Conservation (phyloP, 2,888 invertebrate species). For the Pilophorus perplexus region DNA sequence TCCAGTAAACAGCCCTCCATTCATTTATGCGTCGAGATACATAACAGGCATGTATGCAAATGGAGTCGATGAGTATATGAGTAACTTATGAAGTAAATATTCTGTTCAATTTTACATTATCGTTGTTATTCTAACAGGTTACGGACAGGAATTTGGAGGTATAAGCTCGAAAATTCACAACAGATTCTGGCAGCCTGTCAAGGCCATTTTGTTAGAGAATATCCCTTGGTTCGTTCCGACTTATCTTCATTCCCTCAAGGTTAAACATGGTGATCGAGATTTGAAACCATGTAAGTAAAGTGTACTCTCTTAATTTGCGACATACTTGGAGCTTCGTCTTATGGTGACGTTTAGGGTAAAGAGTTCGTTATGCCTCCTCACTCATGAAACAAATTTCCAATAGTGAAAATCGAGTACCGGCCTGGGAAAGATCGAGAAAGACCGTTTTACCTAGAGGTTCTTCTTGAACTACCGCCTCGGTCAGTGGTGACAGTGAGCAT, state of each 20-base stretch:
- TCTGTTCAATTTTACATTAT: neutral
- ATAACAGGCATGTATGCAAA: slow-evolving; percentile 64
- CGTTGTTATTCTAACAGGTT: slow-evolving; percentile 59
- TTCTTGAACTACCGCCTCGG: slow-evolving; percentile 73
- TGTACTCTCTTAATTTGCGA: neutral
- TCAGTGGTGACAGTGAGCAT: slow-evolving; percentile 78
- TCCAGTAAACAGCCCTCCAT: slow-evolving; percentile 62
- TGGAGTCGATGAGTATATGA: too few species aligned
- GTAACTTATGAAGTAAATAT: too few species aligned
- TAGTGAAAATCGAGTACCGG: slow-evolving; percentile 55
- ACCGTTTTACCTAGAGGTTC: slow-evolving; percentile 84
- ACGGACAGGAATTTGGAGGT: slow-evolving; percentile 88
- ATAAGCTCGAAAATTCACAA: slow-evolving; percentile 83
- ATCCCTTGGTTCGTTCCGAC: slow-evolving; percentile 88
- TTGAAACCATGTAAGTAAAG: slow-evolving; percentile 57
- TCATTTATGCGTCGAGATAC: slow-evolving; percentile 73
- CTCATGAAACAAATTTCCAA: too few species aligned
- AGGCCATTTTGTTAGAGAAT: slow-evolving; percentile 82
- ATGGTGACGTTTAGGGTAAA: too few species aligned
- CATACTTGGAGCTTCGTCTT: neutral
- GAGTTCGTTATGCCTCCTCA: too few species aligned
- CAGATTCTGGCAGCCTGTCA: slow-evolving; percentile 70
- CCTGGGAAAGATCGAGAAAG: slow-evolving; percentile 82
- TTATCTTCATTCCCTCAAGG: slow-evolving; percentile 81
- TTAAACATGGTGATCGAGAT: slow-evolving; percentile 59